These are phyloP conservation scores for Cryptomyrus ogoouensis DNA, from an alignment of 2,113 vertebrate species.

Conservation along the genomic window DNA sequence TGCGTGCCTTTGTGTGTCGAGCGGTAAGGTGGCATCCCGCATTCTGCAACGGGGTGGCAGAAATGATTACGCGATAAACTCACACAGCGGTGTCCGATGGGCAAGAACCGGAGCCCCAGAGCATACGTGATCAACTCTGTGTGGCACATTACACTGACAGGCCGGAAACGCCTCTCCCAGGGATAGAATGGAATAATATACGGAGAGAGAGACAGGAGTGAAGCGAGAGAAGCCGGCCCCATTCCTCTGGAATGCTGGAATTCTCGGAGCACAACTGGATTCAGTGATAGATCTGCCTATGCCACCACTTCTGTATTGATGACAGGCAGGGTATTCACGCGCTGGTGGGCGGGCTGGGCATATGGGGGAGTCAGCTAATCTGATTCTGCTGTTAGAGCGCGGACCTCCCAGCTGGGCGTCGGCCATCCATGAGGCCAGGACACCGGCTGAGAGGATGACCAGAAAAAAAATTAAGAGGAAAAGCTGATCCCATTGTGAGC, in stretches of 20 bases:
- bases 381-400: conserved; percentile 54
- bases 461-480: conserved; percentile 44
- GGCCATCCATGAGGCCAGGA: conserved; percentile 52
- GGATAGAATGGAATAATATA: conserved; percentile 56
- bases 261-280: conserved; percentile 61
- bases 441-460: conserved; percentile 49
- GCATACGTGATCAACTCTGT: conserved; percentile 61
- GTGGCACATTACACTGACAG: conserved; percentile 62
- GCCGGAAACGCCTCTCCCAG: conserved; percentile 60
- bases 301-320: conserved; percentile 55
- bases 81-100: conserved; percentile 51
- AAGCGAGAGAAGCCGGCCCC: conserved; percentile 35
- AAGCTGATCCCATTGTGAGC: conserved; percentile 30
- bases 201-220: not conserved
- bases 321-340: conserved; percentile 57
- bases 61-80: conserved; percentile 62
- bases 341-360: conserved; percentile 30
- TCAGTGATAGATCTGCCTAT: conserved; percentile 60
- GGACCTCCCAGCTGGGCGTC: conserved; percentile 59
- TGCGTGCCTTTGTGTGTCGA: not conserved
- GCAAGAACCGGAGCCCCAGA: conserved; percentile 48
- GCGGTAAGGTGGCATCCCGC: conserved; percentile 46
- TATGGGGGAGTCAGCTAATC: conserved; percentile 58
- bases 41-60: conserved; percentile 36
- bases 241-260: conserved; percentile 51